Conservation (phyloP, 2,797 vertebrate genomes). For the Sebastes hopkinsi region DNA sequence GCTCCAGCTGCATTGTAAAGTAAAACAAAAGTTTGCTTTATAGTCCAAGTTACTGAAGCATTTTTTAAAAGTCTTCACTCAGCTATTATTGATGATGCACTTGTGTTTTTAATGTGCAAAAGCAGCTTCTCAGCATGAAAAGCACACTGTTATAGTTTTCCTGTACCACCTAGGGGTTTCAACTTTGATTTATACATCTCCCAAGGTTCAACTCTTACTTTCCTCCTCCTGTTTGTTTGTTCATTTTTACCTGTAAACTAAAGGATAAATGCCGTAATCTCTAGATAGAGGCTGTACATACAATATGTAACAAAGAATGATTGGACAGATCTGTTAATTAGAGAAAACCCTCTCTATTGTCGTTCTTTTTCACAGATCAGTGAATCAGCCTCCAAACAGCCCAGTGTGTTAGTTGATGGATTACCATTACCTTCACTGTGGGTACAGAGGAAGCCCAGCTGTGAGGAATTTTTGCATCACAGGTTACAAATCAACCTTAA, state of each 20-base stretch:
- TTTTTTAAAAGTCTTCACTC: background rate
- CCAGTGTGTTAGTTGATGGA: conserved; percentile 5
- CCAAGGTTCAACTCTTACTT: background rate
- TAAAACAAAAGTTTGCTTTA: background rate
- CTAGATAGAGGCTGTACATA: background rate
- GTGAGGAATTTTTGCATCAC: conserved; percentile 4
- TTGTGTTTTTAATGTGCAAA: too few species aligned
- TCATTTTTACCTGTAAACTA: conserved; percentile 3
- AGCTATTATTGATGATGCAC: background rate
- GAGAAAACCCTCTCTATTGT: conserved; percentile 20
- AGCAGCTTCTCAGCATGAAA: background rate
- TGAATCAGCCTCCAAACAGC: background rate
- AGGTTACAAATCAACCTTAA: conserved; percentile 28
- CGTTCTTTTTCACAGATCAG: background rate
- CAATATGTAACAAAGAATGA: background rate
- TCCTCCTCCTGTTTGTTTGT: background rate
- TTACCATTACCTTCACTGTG: conserved; percentile 1
- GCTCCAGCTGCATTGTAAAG: background rate
- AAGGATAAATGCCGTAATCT: background rate
- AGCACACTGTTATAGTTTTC: background rate
- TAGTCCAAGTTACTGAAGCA: background rate
- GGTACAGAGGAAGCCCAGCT: background rate
- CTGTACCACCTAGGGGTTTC: fast-evolving
- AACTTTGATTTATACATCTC: background rate
- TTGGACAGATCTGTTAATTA: conserved; percentile 21